Conservation (phyloP, 2,888 invertebrate species). For the Meteorus colon region DNA sequence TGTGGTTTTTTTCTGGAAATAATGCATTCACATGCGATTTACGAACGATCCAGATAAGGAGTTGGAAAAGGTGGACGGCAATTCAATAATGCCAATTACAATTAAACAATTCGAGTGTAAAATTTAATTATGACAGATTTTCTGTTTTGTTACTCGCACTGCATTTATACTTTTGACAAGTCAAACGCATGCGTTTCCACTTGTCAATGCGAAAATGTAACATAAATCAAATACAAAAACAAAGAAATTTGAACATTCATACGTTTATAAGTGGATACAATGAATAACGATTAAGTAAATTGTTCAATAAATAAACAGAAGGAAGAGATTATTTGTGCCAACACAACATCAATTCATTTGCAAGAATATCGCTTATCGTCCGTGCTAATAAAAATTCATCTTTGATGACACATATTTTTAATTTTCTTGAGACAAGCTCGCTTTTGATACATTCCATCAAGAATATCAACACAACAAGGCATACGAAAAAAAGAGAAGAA, state of each 20-base stretch:
- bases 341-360: background rate
- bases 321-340: background rate
- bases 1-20: background rate
- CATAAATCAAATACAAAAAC: background rate
- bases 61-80: background rate
- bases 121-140: background rate
- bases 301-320: background rate
- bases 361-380: background rate
- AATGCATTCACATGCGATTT: background rate
- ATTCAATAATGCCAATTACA: background rate
- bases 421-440: slow-evolving; percentile 22
- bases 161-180: background rate
- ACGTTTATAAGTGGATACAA: background rate
- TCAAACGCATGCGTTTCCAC: background rate
- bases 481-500: background rate
- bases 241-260: background rate
- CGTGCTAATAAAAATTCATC: background rate
- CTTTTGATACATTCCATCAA: background rate
- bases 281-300: background rate
- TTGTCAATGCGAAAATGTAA: background rate
- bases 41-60: background rate
- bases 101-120: background rate
- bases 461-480: slow-evolving; percentile 12
- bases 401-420: background rate
- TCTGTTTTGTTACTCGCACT: background rate